Conservation (phyloP, 2,888 invertebrate genomes). For the Megamerina dolium region DNA sequence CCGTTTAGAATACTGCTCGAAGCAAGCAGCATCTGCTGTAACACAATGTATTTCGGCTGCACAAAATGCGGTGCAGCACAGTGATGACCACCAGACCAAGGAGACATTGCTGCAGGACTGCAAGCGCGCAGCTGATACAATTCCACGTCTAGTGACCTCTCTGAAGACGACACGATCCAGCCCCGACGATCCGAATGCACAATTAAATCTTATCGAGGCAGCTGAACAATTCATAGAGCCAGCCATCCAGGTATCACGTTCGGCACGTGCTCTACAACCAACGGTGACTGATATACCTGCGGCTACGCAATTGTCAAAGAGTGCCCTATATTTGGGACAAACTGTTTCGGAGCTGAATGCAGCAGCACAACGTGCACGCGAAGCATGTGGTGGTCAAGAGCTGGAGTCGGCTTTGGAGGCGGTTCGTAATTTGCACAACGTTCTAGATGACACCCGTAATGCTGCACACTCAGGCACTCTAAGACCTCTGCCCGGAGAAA, state of each 20-base stretch:
- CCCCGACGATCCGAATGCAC: constrained; percentile 69
- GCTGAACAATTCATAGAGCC: constrained; percentile 79
- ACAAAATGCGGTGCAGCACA: constrained; percentile 72
- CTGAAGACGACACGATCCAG: constrained; percentile 63
- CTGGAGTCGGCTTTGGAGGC: constrained; percentile 81
- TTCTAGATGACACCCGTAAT: constrained; percentile 72
- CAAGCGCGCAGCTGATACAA: constrained; percentile 65
- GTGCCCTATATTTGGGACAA: constrained; percentile 46
- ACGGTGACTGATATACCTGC: constrained; percentile 73
- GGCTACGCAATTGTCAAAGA: constrained; percentile 61
- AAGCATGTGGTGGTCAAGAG: constrained; percentile 77
- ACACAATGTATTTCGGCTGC: constrained; percentile 88
- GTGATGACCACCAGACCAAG: constrained; percentile 52
- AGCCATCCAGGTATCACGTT: constrained; percentile 64
- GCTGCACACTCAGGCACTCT: constrained; percentile 68
- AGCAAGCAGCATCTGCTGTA: constrained; percentile 79
- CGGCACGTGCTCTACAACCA: constrained; percentile 75
- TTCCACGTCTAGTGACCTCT: constrained; percentile 76
- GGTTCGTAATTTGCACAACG: constrained; percentile 71
- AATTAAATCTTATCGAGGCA: constrained; percentile 74
- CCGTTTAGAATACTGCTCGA: constrained; percentile 66
- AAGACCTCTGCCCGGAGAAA: constrained; percentile 80
- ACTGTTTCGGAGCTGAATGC: constrained; percentile 52
- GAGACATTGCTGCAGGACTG: constrained; percentile 72
- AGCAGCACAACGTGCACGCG: constrained; percentile 61